phyloP scores from a whole-genome alignment of 2,888 invertebrate species.

The Antitype chi region DNA sequence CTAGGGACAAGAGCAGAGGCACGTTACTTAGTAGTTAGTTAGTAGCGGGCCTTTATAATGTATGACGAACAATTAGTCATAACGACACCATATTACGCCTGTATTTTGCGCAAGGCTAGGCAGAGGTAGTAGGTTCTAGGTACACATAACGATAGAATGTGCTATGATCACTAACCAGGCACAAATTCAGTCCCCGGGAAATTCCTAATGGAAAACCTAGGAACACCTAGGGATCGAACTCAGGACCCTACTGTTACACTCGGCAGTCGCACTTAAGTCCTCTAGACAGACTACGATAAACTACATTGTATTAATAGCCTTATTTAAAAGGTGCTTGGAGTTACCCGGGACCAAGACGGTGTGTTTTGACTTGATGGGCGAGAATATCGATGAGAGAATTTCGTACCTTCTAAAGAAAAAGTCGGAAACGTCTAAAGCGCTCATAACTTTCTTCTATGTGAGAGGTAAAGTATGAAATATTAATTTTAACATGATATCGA shows the following conservation, averaged over 20 bases:
- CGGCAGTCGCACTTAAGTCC: neutral
- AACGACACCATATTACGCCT: neutral
- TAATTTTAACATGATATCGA: neutral
- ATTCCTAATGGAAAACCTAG: neutral
- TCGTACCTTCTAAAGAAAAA: conserved; percentile 68
- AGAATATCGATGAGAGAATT: conserved; percentile 63
- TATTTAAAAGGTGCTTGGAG: conserved; percentile 68
- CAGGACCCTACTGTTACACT: neutral
- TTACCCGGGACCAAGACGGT: conserved; percentile 66
- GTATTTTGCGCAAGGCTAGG: neutral
- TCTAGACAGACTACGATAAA: neutral
- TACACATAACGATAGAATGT: neutral
- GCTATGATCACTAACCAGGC: neutral
- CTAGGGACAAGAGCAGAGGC: neutral
- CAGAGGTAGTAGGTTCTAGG: neutral
- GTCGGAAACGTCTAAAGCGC: conserved; percentile 70
- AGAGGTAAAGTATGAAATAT: conserved; percentile 74
- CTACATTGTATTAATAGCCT: neutral
- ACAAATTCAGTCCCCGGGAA: neutral
- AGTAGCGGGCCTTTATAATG: neutral
- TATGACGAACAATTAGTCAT: neutral
- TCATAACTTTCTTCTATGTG: conserved; percentile 79
- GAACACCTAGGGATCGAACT: neutral
- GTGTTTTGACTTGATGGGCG: conserved; percentile 72
- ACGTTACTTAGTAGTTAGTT: neutral